phyloP scores from a whole-genome alignment of 2,113 vertebrate genomes.

The Gasterosteus nipponicus region DNA sequence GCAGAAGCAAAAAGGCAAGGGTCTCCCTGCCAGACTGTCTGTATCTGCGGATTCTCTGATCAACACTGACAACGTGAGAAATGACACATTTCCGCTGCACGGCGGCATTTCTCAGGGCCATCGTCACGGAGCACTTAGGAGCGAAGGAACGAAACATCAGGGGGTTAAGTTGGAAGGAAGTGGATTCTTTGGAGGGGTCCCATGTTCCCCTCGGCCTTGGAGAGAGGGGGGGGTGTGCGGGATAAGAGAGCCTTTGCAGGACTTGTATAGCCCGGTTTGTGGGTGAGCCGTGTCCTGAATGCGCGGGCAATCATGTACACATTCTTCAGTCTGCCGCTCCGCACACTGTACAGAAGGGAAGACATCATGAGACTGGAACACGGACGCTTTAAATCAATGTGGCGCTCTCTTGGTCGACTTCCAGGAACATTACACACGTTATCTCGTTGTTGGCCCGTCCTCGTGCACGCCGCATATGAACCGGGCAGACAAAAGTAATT shows the following conservation, averaged over 20 bases:
- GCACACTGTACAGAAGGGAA: background rate
- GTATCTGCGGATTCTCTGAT: conserved; percentile 67
- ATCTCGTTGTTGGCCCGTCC: conserved; percentile 48
- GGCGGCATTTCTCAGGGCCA: conserved; percentile 48
- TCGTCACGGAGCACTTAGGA: conserved; percentile 64
- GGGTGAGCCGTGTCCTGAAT: conserved; percentile 32
- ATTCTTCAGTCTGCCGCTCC: conserved; percentile 28
- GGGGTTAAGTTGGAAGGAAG: conserved; percentile 66
- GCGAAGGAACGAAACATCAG: conserved; percentile 53
- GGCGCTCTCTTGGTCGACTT: conserved; percentile 31
- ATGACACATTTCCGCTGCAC: conserved; percentile 68
- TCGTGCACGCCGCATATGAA: conserved; percentile 44
- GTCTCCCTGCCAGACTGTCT: conserved; percentile 54
- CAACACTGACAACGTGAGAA: conserved; percentile 75
- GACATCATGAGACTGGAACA: conserved; percentile 21
- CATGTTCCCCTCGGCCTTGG: conserved; percentile 44
- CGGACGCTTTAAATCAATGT: conserved; percentile 31
- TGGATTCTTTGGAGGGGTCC: conserved; percentile 61
- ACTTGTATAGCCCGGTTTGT: conserved; percentile 32
- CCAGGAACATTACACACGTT: conserved; percentile 51
- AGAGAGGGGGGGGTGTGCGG: conserved; percentile 14
- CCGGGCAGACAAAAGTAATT: conserved; percentile 72
- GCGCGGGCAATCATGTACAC: conserved; percentile 6
- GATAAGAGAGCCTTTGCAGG: conserved; percentile 48
- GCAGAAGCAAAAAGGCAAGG: conserved; percentile 55